Conservation (phyloP, 2,888 invertebrate genomes). For the Tuberolachnus salignus region DNA sequence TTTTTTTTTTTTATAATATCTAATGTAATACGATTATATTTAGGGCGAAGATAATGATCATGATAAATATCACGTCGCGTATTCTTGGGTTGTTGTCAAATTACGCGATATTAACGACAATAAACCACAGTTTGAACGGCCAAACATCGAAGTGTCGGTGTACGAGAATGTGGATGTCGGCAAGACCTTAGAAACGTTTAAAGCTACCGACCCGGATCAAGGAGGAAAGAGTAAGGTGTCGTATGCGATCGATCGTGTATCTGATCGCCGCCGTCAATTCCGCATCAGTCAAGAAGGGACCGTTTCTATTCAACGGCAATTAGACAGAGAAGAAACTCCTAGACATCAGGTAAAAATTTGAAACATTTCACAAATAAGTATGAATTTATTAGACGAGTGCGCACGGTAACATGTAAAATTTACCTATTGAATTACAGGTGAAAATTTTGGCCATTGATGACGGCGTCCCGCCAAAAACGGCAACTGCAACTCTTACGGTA, state of each 20-base stretch:
- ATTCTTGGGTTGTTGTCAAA: conserved; percentile 92
- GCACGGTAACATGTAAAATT: no score
- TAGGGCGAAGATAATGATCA: conserved; percentile 91
- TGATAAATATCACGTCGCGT: conserved; percentile 96
- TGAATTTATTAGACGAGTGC: no score
- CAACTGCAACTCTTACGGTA: conserved; percentile 90
- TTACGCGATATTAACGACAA: conserved; percentile 96
- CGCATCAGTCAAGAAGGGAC: conserved; percentile 93
- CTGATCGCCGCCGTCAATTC: conserved; percentile 91
- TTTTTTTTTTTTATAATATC: not conserved
- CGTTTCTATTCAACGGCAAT: conserved; percentile 87
- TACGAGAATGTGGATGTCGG: conserved; percentile 92
- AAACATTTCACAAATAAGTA: no score
- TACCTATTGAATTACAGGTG: conserved; percentile 65
- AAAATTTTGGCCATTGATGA: conserved; percentile 95
- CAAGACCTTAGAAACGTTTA: conserved; percentile 88
- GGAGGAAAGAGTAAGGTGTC: conserved; percentile 90
- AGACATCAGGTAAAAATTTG: conserved; percentile 74
- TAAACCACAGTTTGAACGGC: conserved; percentile 91
- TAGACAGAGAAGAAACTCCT: conserved; percentile 94
- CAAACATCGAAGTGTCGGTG: conserved; percentile 90
- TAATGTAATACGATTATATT: conserved; percentile 22
- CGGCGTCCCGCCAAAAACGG: conserved; percentile 90
- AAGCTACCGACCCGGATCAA: conserved; percentile 95
- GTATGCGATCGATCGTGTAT: conserved; percentile 88